Evolutionary conservation across 2,797 vertebrate genomes (phyloP).

Genomic region (Sphenopsis melanotis): DNA sequence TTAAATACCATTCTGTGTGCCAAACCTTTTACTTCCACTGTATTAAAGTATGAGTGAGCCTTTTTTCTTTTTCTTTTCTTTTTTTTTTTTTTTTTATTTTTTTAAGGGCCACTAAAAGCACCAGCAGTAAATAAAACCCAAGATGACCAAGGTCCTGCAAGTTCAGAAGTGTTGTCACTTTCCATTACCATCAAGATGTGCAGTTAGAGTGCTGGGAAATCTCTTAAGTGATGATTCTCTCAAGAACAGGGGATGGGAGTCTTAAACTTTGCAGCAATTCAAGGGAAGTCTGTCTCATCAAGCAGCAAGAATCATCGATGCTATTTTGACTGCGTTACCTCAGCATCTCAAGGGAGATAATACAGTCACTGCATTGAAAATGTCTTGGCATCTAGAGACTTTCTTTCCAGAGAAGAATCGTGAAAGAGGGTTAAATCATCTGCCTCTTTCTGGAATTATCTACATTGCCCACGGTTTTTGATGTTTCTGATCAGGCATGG

Average conservation of each 20-base stretch:
- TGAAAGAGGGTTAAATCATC: background rate
- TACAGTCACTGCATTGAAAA: background rate
- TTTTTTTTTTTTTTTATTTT: background rate
- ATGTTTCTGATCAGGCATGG: background rate
- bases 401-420: background rate
- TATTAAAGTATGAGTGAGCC: conserved; percentile 4
- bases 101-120: background rate
- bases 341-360: background rate
- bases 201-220: background rate
- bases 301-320: background rate
- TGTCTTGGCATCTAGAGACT: background rate
- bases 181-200: background rate
- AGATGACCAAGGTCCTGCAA: conserved; percentile 15
- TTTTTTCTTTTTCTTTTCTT: background rate
- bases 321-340: background rate
- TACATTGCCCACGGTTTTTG: background rate
- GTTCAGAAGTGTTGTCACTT: background rate
- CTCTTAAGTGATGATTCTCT: background rate
- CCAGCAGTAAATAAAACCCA: conserved; percentile 14
- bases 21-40: conserved; percentile 33
- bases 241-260: background rate
- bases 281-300: background rate
- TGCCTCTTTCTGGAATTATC: background rate
- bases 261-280: background rate
- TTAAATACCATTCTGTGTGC: background rate